Evolutionary conservation across 2,888 invertebrate genomes (phyloP).

Genomic region (Diaprepes abbreviatus): DNA sequence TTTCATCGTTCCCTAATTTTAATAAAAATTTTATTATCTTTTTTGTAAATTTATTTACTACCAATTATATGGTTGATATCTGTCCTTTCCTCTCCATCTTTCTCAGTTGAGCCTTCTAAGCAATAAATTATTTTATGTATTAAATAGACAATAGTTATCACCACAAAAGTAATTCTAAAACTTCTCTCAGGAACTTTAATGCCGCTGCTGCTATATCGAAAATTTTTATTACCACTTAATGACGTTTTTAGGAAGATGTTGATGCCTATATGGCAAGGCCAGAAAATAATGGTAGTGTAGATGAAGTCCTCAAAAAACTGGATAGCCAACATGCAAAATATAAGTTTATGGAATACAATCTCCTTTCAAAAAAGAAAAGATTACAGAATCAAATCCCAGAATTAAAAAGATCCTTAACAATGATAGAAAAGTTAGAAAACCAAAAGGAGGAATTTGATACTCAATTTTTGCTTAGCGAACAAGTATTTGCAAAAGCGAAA

Average conservation of each 20-base stretch:
- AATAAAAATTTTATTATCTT: too few species aligned
- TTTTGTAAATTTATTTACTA: too few species aligned
- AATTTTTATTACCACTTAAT: too few species aligned
- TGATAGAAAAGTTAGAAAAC: slow-evolving; percentile 89
- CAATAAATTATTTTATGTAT: too few species aligned
- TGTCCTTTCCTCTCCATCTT: too few species aligned
- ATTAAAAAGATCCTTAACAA: slow-evolving; percentile 89
- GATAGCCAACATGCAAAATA: slow-evolving; percentile 97
- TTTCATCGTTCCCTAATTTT: too few species aligned
- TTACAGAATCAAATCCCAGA: slow-evolving; percentile 95
- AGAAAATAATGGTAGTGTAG: slow-evolving; percentile 86
- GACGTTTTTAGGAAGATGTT: slow-evolving; percentile 90
- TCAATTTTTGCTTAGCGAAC: slow-evolving; percentile 93
- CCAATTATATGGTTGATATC: too few species aligned
- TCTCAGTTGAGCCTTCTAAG: too few species aligned
- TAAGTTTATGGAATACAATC: slow-evolving; percentile 96
- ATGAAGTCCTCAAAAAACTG: slow-evolving; percentile 86
- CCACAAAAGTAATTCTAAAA: too few species aligned
- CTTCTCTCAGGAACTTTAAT: too few species aligned
- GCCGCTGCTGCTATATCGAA: too few species aligned
- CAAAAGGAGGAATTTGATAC: slow-evolving; percentile 88
- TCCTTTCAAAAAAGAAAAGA: slow-evolving; percentile 87
- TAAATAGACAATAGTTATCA: too few species aligned
- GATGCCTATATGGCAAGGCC: slow-evolving; percentile 90
- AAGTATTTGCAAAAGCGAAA: slow-evolving; percentile 82